Evolutionary conservation across 2,888 invertebrate genomes (phyloP), one percentile per base, ranked within the genome.

Genomic region (Eupithecia dodoneata): DNA sequence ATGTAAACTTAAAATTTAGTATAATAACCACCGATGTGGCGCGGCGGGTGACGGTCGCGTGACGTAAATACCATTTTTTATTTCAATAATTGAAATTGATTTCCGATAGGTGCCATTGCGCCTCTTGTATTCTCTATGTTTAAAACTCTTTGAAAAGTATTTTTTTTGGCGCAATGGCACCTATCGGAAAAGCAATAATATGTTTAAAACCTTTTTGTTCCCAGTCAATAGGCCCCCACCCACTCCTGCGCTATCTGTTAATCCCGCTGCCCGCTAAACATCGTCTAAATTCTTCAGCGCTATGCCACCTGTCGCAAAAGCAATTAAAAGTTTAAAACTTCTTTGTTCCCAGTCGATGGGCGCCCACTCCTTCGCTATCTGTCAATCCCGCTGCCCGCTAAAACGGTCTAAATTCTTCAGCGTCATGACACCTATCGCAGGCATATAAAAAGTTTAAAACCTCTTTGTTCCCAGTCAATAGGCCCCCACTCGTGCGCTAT

Each of bases 221-320:
- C 13, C 85, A 92, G 93, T 77, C 81, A 0, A 81, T 83, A 7
- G 93, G 93, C 0, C 66, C n/a, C n/a, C 0, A 59, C 80, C 0
- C 80, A 84, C 63, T 78, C 72, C 0, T 93, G 94, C 73, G 89
- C 87, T 0, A 84, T 92, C 0, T 94, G 94, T 74, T 81, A 82
- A 10, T 86, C 87, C 0, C 83, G 91, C 2, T 92, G 91, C 87
- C 75, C 84, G 0, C 30, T 30, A 30, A 30, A 30, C n/a, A 30
- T 1, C 1, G 30, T 30, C 30, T 30, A 30, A 30, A 30, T 30
- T 52, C 49, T 4, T 15, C 15, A 5, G 49, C 49, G 7, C 44
- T 7, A 44, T 44, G 44, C 0, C 44, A 4, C 44, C 44, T 44
- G 7, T 44, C 7, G 5, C 3, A 44, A 44, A 6, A 44, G 44